Evolutionary conservation across 2,888 invertebrate genomes (phyloP).

Genomic region (Ophonus ardosiacus): DNA sequence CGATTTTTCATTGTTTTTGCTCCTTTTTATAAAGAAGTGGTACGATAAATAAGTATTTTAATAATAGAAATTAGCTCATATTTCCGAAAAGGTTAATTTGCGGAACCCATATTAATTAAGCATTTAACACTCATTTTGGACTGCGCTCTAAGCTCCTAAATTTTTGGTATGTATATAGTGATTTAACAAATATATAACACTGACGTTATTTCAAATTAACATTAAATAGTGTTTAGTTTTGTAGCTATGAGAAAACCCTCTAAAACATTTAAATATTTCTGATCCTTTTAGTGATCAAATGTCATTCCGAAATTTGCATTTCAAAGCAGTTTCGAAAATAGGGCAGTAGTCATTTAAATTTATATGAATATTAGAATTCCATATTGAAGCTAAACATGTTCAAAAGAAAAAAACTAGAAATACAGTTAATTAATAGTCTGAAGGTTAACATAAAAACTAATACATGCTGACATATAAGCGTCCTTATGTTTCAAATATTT

Average conservation of each 20-base stretch:
- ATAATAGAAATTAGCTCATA: too few species aligned
- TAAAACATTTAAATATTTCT: neutral
- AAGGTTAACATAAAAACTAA: slow-evolving; percentile 25
- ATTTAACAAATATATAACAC: too few species aligned
- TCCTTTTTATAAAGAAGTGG: too few species aligned
- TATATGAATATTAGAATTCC: neutral
- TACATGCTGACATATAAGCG: slow-evolving; percentile 15
- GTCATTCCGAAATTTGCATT: neutral
- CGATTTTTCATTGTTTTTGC: too few species aligned
- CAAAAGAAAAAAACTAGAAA: slow-evolving; percentile 9
- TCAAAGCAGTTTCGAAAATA: slow-evolving; percentile 3
- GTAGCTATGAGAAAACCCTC: neutral
- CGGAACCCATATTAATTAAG: too few species aligned
- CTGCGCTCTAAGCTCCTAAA: too few species aligned
- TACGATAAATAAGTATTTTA: too few species aligned
- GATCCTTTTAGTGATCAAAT: neutral
- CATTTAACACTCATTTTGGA: too few species aligned
- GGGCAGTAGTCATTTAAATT: slow-evolving; percentile 15
- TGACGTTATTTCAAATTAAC: too few species aligned
- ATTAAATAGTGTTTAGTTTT: too few species aligned
- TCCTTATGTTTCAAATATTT: slow-evolving; percentile 31
- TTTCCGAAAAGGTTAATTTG: too few species aligned
- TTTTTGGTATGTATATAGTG: too few species aligned
- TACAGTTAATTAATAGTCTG: slow-evolving; percentile 45
- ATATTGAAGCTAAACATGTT: slow-evolving; percentile 24